A percentile compares a stretch with the other conserved stretches of the same genome.
These are phyloP conservation scores for Sipha maydis DNA, from an alignment of 2,888 invertebrate species.

Conservation along the genomic window DNA sequence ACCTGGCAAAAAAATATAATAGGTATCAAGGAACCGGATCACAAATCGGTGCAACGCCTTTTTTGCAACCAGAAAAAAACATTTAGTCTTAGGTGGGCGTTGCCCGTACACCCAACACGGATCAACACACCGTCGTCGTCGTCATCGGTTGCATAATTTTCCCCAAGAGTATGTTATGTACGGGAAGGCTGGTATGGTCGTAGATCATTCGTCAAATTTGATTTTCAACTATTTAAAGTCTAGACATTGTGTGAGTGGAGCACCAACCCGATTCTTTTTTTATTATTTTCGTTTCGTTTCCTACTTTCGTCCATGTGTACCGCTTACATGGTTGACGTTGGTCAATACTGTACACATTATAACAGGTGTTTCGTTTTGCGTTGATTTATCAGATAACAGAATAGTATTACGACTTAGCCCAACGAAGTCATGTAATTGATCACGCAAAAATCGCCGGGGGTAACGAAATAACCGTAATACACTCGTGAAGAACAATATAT, in stretches of 20 bases:
- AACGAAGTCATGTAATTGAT: constrained; percentile 15
- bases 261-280: neutral
- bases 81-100: constrained; percentile 41
- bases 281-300: neutral
- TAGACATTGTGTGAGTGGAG: neutral
- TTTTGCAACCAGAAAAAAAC: constrained; percentile 48
- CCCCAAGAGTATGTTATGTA: neutral
- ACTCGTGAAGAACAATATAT: too few species aligned
- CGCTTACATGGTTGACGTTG: neutral
- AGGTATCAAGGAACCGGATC: constrained; percentile 52
- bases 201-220: constrained; percentile 23
- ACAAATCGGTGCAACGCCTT: constrained; percentile 49
- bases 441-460: neutral
- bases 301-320: constrained; percentile 25
- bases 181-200: neutral
- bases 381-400: neutral
- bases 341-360: constrained; percentile 13
- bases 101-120: constrained; percentile 23
- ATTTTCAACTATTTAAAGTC: neutral
- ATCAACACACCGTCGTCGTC: neutral
- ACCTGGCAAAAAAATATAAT: constrained; percentile 34
- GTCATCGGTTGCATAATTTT: constrained; percentile 26
- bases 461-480: neutral
- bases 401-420: neutral
- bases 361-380: neutral